Evolutionary conservation across 2,888 invertebrate genomes (phyloP).

Genomic region (Zele albiditarsus): DNA sequence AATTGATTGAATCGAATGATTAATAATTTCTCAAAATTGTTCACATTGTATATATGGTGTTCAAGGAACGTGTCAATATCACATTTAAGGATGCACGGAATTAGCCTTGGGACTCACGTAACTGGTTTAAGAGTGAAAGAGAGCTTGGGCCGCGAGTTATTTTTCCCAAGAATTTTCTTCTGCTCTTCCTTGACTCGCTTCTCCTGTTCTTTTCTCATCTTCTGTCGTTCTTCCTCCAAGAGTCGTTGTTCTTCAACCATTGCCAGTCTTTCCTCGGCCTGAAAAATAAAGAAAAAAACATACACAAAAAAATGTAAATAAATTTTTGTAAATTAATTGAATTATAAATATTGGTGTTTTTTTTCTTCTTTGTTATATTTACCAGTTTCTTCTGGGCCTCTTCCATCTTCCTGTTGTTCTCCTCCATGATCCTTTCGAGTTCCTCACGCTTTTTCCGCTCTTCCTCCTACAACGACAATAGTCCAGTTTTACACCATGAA

Average conservation of each 20-base stretch:
- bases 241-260: conserved; percentile 97
- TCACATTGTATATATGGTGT: conserved; percentile 24
- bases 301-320: not conserved
- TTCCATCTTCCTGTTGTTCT: conserved; percentile 98
- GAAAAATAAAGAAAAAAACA: conserved; percentile 50
- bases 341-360: not conserved
- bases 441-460: conserved; percentile 96
- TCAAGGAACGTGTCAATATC: conserved; percentile 63
- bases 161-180: conserved; percentile 97
- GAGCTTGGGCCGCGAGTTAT: conserved; percentile 95
- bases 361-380: conserved; percentile 67
- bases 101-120: conserved; percentile 76
- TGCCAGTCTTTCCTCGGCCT: conserved; percentile 97
- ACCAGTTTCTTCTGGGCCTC: conserved; percentile 98
- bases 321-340: not conserved
- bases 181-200: conserved; percentile 95
- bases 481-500: conserved; percentile 64
- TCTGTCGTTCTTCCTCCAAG: conserved; percentile 96
- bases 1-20: conserved; percentile 2
- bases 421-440: conserved; percentile 96
- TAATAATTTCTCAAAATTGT: conserved; percentile 3
- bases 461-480: conserved; percentile 89
- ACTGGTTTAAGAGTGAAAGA: conserved; percentile 92
- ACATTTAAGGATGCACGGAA: conserved; percentile 70
- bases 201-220: conserved; percentile 94